Evolutionary conservation across 2,113 vertebrate genomes (phyloP).

Genomic region (Lota lota): DNA sequence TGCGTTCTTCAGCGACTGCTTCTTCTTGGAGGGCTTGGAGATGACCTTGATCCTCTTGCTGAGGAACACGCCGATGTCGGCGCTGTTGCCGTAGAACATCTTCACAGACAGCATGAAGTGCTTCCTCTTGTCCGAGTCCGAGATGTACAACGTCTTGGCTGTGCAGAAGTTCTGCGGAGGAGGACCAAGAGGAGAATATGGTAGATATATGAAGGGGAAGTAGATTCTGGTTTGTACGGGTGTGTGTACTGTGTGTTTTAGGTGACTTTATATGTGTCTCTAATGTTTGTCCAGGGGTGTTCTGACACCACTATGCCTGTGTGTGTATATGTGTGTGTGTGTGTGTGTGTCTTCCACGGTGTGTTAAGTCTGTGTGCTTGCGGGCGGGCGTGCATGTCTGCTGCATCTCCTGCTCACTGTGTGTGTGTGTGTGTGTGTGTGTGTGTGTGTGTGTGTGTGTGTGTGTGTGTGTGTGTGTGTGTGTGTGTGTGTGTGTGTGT

Average conservation of each 20-base stretch:
- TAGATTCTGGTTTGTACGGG: no score
- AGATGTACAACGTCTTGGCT: conserved; percentile 99
- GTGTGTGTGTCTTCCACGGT: conserved; percentile 10
- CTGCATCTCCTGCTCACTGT: conserved; percentile 99
- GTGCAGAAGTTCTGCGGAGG: conserved; percentile 95
- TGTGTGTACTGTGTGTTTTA: not conserved
- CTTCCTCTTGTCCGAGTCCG: conserved; percentile 99
- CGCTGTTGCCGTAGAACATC: conserved; percentile 99
- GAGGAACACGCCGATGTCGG: conserved; percentile 98
- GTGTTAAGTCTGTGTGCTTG: no score
- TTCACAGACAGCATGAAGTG: conserved; percentile 99
- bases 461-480: not conserved
- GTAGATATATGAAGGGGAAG: not conserved
- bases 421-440: no score
- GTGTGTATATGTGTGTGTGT: not conserved
- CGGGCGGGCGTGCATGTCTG: conserved; percentile 51
- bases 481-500: conserved; percentile 2
- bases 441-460: no score
- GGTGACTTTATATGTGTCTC: no score
- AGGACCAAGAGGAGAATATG: conserved; percentile 14
- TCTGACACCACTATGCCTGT: no score
- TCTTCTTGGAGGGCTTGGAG: conserved; percentile 99
- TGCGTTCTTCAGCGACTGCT: conserved; percentile 98
- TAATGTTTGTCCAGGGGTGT: no score
- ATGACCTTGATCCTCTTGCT: conserved; percentile 99